These are phyloP conservation scores for Koerneria pararmatus DNA, from an alignment of 2,888 invertebrate genomes.

Conservation along the genomic window DNA sequence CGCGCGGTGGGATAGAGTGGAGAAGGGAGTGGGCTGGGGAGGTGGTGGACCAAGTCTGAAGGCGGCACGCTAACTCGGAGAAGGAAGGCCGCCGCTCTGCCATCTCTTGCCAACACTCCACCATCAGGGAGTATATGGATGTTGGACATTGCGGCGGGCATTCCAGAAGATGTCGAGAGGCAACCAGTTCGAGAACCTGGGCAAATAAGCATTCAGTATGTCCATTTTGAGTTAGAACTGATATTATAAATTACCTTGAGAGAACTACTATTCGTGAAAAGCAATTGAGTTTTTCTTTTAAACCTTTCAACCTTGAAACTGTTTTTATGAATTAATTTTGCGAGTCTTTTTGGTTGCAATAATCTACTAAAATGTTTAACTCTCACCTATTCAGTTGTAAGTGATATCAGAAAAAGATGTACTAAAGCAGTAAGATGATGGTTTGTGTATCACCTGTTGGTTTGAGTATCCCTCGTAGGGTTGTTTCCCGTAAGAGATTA, in stretches of 20 bases:
- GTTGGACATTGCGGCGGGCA: conserved; percentile 89
- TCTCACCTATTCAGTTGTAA: neutral
- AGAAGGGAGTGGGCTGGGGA: conserved; percentile 30
- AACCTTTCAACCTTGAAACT: no score
- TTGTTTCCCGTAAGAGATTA: conserved; percentile 92
- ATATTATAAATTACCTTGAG: no score
- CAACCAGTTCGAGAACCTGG: conserved; percentile 69
- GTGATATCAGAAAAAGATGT: no score
- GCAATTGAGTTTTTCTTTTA: no score
- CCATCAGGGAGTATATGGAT: conserved; percentile 87
- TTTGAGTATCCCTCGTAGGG: conserved; percentile 91
- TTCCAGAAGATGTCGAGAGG: conserved; percentile 84
- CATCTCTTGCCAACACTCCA: conserved; percentile 95
- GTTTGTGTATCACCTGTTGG: conserved; percentile 71
- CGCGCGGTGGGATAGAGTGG: neutral
- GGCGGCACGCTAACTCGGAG: conserved; percentile 80
- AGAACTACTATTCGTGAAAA: no score
- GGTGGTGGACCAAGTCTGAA: conserved; percentile 69
- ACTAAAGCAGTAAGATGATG: conserved; percentile 67
- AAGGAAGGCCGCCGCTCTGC: conserved; percentile 86
- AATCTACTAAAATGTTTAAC: neutral
- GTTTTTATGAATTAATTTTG: no score
- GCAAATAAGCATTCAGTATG: no score
- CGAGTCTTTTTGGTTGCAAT: no score
- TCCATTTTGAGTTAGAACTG: no score